Conservation (phyloP, 2,113 vertebrate genomes). For the Indicator indicator region DNA sequence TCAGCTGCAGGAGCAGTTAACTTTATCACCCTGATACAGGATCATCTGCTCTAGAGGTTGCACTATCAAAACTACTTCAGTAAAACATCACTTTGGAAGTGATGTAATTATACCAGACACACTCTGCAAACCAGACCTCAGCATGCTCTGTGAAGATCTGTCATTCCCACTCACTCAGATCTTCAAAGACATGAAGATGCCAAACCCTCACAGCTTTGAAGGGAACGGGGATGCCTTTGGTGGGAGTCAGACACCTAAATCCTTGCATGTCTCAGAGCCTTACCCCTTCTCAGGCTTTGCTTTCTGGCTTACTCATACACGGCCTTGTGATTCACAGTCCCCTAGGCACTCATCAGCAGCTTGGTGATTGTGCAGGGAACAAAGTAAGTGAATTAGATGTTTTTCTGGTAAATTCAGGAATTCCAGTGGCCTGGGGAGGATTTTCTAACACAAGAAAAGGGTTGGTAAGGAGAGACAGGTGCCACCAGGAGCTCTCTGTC, state of each 20-base stretch:
- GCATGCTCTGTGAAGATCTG: neutral
- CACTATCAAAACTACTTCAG: neutral
- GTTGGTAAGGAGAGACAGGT: neutral
- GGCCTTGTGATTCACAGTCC: neutral
- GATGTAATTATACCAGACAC: neutral
- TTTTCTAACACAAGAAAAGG: neutral
- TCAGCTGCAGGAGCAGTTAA: neutral
- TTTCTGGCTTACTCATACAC: neutral
- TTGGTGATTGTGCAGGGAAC: neutral
- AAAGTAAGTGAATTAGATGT: neutral
- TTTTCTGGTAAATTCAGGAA: neutral
- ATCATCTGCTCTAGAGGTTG: neutral
- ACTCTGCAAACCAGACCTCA: neutral
- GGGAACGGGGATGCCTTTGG: neutral
- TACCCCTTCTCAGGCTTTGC: neutral
- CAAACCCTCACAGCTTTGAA: neutral
- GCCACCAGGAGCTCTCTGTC: accelerated
- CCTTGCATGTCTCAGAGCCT: neutral
- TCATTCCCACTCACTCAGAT: neutral
- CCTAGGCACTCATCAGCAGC: neutral
- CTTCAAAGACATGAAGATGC: constrained; percentile 12
- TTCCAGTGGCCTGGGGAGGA: neutral
- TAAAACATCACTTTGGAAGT: neutral
- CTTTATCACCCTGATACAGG: neutral
- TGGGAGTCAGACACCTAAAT: neutral